A percentile compares a stretch with the other conserved stretches of the same genome.
These are phyloP conservation scores for Melinaea menophilus DNA, from an alignment of 2,888 invertebrate genomes.

Conservation along the genomic window DNA sequence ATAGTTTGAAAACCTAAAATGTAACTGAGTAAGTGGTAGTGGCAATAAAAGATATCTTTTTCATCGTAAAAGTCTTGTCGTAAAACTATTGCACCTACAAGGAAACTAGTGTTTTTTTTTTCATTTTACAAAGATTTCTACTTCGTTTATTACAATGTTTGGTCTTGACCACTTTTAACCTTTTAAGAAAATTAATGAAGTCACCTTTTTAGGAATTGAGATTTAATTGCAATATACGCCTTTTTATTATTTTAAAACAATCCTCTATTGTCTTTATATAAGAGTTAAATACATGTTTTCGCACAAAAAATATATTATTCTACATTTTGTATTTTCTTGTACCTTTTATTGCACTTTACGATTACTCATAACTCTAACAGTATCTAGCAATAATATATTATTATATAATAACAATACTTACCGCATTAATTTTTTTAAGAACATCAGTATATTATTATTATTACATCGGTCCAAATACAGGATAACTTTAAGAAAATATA, in stretches of 20 bases:
- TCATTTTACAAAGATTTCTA: conserved; percentile 2
- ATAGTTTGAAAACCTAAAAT: conserved; percentile 5
- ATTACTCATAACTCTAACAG: conserved; percentile 3
- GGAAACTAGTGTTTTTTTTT: conserved; percentile 19
- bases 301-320: neutral
- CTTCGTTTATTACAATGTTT: neutral
- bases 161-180: neutral
- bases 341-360: conserved; percentile 17
- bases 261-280: neutral
- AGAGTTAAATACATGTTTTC: neutral
- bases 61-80: conserved; percentile 26
- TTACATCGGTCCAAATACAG: neutral
- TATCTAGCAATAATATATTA: neutral
- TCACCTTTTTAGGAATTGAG: neutral
- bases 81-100: conserved; percentile 26
- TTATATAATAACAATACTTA: neutral
- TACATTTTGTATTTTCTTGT: conserved; percentile 1
- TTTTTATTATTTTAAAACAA: neutral
- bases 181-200: too few relatives aligned
- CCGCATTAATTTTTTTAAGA: too few relatives aligned
- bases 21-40: conserved; percentile 19
- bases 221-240: neutral
- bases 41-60: conserved; percentile 22
- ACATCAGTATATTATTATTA: too few relatives aligned
- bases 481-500: neutral